Evolutionary conservation across 2,797 vertebrate species (phyloP).

Genomic region (Myripristis jacobus): DNA sequence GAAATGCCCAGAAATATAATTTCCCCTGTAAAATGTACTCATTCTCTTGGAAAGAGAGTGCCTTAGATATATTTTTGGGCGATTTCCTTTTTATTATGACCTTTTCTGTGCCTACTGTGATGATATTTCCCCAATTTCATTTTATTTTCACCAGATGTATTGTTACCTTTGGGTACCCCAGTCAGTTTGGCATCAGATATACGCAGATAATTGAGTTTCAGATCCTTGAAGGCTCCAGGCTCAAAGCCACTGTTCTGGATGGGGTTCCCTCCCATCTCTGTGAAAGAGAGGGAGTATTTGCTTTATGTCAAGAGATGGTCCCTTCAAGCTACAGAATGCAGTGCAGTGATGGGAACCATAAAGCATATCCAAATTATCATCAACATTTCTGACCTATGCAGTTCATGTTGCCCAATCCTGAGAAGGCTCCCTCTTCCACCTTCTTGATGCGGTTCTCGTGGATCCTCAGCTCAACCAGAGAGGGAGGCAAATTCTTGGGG

Average conservation of each 20-base stretch:
- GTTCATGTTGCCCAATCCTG: conserved; percentile 88
- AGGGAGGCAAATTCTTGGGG: conserved; percentile 88
- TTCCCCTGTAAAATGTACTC: no score
- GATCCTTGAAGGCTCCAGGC: conserved; percentile 91
- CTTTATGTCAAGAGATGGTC: conserved; percentile 29
- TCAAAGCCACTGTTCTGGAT: conserved; percentile 93
- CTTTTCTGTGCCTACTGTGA: no score
- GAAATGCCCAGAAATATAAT: no score
- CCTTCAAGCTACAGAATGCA: conserved; percentile 48
- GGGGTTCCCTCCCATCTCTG: conserved; percentile 95
- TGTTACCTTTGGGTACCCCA: conserved; percentile 92
- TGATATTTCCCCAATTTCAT: no score
- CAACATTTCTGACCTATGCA: conserved; percentile 87
- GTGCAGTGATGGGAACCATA: conserved; percentile 13
- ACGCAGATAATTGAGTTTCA: conserved; percentile 92
- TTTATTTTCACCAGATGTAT: no score
- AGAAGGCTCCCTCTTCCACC: conserved; percentile 87
- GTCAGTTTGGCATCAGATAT: conserved; percentile 92
- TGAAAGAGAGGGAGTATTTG: conserved; percentile 62
- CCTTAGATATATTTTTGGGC: no score
- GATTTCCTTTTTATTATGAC: no score
- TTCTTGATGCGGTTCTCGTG: conserved; percentile 93
- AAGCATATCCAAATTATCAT: conserved; percentile 32
- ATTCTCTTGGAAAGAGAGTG: no score
- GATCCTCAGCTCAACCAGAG: conserved; percentile 91